Percentiles rank a stretch among this genome's conserved stretches.
These are phyloP conservation scores for Microchirus variegatus DNA, from an alignment of 2,797 vertebrate species.

Conservation along the genomic window DNA sequence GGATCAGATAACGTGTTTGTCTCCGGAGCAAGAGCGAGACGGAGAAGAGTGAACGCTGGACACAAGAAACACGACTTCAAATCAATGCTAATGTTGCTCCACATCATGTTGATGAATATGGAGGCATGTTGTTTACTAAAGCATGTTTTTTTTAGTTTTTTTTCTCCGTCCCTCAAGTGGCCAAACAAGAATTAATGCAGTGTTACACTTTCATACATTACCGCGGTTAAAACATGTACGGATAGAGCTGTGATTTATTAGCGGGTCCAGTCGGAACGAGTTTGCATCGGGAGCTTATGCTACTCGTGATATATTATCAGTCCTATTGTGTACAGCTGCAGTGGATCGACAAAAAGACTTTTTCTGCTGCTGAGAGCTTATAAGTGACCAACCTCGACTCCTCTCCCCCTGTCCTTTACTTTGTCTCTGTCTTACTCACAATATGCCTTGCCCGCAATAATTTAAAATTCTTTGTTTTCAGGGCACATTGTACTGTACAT, in stretches of 20 bases:
- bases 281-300: not conserved
- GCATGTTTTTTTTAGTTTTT: not conserved
- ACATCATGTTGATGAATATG: slow-evolving; percentile 4
- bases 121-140: slow-evolving; percentile 1
- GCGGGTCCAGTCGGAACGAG: not conserved
- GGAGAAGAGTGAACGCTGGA: not conserved
- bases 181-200: not conserved
- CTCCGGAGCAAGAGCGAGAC: not conserved
- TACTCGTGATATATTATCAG: not conserved
- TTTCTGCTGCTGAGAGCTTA: not conserved
- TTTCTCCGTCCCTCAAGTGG: not conserved
- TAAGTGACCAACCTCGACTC: slow-evolving; percentile 5
- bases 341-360: slow-evolving; percentile 1
- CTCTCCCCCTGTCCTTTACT: not conserved
- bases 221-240: not conserved
- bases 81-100: slow-evolving; percentile 24
- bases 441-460: not conserved
- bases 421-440: slow-evolving; percentile 2
- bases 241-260: slow-evolving; percentile 5
- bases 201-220: not conserved
- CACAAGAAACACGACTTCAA: slow-evolving; percentile 4
- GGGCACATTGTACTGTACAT: slow-evolving; percentile 41
- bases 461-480: slow-evolving; percentile 41
- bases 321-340: slow-evolving; percentile 6
- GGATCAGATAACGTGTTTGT: not conserved